Evolutionary conservation across 1,140 invertebrate genomes (phyloP).

Genomic region (Lycorma delicatula): DNA sequence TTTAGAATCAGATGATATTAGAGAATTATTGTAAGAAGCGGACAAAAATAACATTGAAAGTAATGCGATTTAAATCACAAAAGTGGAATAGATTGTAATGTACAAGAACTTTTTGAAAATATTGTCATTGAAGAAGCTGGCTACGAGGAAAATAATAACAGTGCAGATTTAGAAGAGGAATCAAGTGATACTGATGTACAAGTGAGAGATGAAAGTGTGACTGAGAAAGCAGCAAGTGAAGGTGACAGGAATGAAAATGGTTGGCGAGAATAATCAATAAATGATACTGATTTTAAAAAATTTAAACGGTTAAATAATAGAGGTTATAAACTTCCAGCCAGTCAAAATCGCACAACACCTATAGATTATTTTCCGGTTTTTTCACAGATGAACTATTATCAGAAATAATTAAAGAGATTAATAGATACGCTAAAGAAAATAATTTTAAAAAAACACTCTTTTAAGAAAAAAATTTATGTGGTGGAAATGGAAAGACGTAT

Average conservation of each 20-base stretch:
- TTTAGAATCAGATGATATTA: too few relatives aligned
- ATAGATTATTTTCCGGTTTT: conserved; percentile 4
- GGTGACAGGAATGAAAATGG: neutral
- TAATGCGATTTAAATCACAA: neutral
- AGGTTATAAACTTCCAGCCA: neutral
- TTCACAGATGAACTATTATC: neutral
- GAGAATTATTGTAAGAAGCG: too few relatives aligned
- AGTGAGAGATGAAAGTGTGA: too few relatives aligned
- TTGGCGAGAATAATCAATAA: neutral
- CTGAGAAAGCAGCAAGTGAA: neutral
- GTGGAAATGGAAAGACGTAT: conserved; percentile 5
- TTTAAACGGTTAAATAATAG: neutral
- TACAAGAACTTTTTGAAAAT: neutral
- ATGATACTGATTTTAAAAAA: neutral
- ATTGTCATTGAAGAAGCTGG: neutral
- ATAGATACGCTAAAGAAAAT: conserved; percentile 4
- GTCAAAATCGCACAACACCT: neutral
- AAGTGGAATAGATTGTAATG: neutral
- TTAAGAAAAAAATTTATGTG: conserved; percentile 2
- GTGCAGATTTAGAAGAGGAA: neutral
- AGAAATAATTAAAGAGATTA: conserved; percentile 6
- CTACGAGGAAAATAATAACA: too few relatives aligned
- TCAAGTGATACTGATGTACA: too few relatives aligned
- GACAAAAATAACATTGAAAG: too few relatives aligned
- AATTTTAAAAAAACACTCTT: neutral